Evolutionary conservation across 2,888 invertebrate species (phyloP).

Genomic region (Drosophila pegasa): DNA sequence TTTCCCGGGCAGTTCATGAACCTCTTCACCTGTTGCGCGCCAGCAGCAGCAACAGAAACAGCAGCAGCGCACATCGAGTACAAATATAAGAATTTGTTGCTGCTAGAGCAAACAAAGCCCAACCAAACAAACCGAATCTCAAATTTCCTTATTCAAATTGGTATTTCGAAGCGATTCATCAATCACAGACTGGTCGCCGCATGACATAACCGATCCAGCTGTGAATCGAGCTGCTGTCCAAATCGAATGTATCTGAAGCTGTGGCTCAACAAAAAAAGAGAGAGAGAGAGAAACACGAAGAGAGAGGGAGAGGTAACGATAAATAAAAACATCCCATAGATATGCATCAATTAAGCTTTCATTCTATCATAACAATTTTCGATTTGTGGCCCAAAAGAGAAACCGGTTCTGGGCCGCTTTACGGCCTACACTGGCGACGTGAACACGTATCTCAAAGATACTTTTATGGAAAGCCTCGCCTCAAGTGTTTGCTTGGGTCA

Average conservation of each 20-base stretch:
- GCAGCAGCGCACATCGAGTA: constrained; percentile 7
- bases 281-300: background rate
- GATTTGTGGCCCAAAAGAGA: constrained; percentile 41
- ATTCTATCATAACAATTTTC: constrained; percentile 63
- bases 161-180: constrained; percentile 43
- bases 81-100: constrained; percentile 23
- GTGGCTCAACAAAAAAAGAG: constrained; percentile 12
- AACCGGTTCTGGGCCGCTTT: constrained; percentile 41
- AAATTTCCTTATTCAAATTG: constrained; percentile 26
- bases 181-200: constrained; percentile 64
- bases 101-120: background rate
- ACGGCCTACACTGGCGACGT: constrained; percentile 43
- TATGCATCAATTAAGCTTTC: constrained; percentile 75
- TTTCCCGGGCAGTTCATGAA: constrained; percentile 12
- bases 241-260: constrained; percentile 13
- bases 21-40: constrained; percentile 23
- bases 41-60: background rate
- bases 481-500: constrained; percentile 43
- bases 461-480: constrained; percentile 24
- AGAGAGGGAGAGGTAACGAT: constrained; percentile 14
- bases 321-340: constrained; percentile 33
- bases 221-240: constrained; percentile 51
- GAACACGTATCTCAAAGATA: constrained; percentile 45
- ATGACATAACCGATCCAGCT: constrained; percentile 76
- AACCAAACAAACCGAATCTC: background rate